Evolutionary conservation across 2,888 invertebrate genomes (phyloP), one percentile per base, ranked within the genome.

Genomic region (Trichogramma dendrolimi): DNA sequence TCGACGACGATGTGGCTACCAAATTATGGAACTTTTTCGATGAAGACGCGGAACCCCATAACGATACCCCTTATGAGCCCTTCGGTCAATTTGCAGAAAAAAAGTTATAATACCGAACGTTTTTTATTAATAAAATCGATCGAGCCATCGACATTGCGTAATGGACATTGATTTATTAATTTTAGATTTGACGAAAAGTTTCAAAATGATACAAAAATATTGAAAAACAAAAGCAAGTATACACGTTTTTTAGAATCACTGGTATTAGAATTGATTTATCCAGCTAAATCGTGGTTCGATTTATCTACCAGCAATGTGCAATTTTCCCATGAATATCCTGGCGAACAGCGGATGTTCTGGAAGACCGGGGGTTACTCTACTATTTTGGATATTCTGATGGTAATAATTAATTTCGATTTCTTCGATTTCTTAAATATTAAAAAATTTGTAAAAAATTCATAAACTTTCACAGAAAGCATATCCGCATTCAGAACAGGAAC

Each of bases 401-500:
- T 27, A 27, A 27, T 27, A 27, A 46, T 14, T 56, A 8, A 14
- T 39, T 55, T 43, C 7, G 10, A n/a, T 11, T 11, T 44, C 10
- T 55, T 43, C 7, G 10, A n/a, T 11, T 11, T 44, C 10, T 55
- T 43, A 55, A 14, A 4, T 7, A 51, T 51, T 4, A 27, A 27
- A 50, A 58, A n/a, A 58, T 38, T 53, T n/a, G 27, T 39, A 55
- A 47, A 38, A n/a, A 46, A 10, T 4, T 41, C 6, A 38, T 11
- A 4, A 8, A 5, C 50, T 49, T 42, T 50, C 39, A 5, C 27
- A 76, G 76, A 74, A 74, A 72, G 73, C 71, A 41, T 69, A 66
- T 62, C 76, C 77, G 44, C 66, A 76, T 58, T 71, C 74, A 3
- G 51, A 55, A 5, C 65, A 74, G 5, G 75, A 76, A 65, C 65